Percentiles rank a stretch among this genome's conserved stretches.
Conservation (phyloP, 2,888 invertebrate genomes). For the Endotricha flammealis region DNA sequence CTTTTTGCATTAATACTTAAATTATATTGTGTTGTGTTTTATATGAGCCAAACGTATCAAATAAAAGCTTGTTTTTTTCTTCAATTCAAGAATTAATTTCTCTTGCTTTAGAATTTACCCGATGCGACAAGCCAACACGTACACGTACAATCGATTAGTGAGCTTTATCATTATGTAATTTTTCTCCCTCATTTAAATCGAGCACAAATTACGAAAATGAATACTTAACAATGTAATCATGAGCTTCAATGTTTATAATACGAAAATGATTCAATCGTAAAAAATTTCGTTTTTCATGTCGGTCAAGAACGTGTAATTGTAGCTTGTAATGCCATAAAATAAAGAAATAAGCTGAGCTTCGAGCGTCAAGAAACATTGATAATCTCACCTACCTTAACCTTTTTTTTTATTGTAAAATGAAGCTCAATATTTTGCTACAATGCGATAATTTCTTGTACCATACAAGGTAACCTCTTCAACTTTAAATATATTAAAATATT, state of each 20-base stretch:
- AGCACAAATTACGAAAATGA: too few relatives aligned
- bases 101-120: too few relatives aligned
- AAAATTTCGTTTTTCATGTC: slow-evolving; percentile 4
- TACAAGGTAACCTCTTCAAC: background rate
- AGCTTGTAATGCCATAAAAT: slow-evolving; percentile 4
- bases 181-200: too few relatives aligned
- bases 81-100: too few relatives aligned
- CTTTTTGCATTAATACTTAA: too few relatives aligned
- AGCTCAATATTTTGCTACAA: background rate
- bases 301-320: slow-evolving; percentile 8
- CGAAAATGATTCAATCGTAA: slow-evolving; percentile 4
- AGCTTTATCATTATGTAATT: too few relatives aligned
- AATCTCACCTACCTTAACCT: slow-evolving; percentile 4
- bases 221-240: too few relatives aligned
- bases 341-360: slow-evolving; percentile 5
- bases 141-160: too few relatives aligned
- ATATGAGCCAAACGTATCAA: too few relatives aligned
- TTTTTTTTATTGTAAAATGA: slow-evolving; percentile 9
- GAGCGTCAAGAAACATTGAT: slow-evolving; percentile 5
- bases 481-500: background rate
- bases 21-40: too few relatives aligned
- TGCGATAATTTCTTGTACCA: background rate
- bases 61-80: too few relatives aligned
- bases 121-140: too few relatives aligned
- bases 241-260: background rate